These are phyloP conservation scores for Tadarida brasiliensis DNA, from an alignment of 2,797 vertebrate species.

Conservation along the genomic window DNA sequence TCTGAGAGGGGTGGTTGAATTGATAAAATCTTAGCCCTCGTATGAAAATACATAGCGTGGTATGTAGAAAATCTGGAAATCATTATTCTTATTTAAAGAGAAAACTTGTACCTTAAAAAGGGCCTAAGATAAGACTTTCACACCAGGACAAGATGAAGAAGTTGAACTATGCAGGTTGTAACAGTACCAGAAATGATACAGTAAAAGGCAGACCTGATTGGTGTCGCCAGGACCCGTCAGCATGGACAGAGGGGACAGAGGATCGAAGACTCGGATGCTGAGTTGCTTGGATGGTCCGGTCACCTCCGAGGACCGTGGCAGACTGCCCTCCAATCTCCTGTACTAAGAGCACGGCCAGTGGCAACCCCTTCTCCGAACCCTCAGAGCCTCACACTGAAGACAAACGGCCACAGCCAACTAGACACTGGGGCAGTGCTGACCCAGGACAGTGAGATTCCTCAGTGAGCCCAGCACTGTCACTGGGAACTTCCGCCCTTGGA, in stretches of 20 bases:
- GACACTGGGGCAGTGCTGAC: not conserved
- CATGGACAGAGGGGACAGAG: too few relatives aligned
- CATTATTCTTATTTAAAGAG: not conserved
- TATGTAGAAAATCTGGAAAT: not conserved
- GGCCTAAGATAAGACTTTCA: not conserved
- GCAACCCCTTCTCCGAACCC: not conserved
- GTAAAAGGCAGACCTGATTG: not conserved
- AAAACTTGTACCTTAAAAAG: not conserved
- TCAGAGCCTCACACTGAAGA: not conserved
- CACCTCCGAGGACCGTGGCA: not conserved
- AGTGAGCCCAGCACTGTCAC: not conserved
- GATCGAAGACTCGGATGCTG: not conserved
- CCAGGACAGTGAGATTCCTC: accelerated
- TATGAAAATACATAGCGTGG: not conserved
- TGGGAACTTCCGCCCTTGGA: not conserved
- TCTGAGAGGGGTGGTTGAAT: not conserved
- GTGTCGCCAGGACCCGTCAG: not conserved
- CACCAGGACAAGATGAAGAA: not conserved
- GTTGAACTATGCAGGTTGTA: not conserved
- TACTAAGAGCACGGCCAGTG: accelerated
- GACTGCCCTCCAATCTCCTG: not conserved
- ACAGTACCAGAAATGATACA: not conserved
- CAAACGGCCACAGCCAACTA: accelerated
- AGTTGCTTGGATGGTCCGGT: accelerated
- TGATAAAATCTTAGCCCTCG: too few relatives aligned